Conservation (phyloP, 1,140 invertebrate genomes). For the Bicyclus anynana region DNA sequence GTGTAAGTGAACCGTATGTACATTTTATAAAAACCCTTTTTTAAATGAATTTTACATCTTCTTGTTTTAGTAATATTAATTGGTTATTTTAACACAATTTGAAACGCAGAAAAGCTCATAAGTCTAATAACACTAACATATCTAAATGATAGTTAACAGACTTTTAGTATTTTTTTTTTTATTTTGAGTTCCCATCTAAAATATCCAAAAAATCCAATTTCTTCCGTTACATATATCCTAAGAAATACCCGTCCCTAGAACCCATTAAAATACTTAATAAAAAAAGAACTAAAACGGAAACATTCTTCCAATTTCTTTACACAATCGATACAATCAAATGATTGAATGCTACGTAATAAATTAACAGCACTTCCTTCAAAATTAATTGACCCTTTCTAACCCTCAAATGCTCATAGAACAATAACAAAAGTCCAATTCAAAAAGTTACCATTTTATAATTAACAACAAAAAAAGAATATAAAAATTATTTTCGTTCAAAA, state of each 20-base stretch:
- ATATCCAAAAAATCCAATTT: no score
- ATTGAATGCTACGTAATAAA: slow-evolving; percentile 4
- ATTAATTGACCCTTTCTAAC: slow-evolving; percentile 5
- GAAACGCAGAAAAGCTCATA: no score
- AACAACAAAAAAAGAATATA: neutral
- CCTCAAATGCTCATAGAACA: neutral
- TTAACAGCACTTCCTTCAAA: neutral
- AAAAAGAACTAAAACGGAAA: neutral
- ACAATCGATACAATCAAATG: neutral
- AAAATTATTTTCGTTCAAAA: neutral
- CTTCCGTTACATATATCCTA: no score
- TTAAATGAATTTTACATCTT: no score
- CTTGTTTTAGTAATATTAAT: no score
- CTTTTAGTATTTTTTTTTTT: no score
- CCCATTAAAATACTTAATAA: neutral
- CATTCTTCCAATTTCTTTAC: neutral
- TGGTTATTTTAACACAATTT: no score
- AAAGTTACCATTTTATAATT: neutral
- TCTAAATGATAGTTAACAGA: no score
- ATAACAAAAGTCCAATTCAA: neutral
- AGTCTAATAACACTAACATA: no score
- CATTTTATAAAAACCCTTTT: no score
- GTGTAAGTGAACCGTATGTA: no score
- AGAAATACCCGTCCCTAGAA: neutral
- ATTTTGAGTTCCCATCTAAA: no score